phyloP scores from a whole-genome alignment of 2,888 invertebrate genomes.

The Cosmorhoe ocellata region DNA sequence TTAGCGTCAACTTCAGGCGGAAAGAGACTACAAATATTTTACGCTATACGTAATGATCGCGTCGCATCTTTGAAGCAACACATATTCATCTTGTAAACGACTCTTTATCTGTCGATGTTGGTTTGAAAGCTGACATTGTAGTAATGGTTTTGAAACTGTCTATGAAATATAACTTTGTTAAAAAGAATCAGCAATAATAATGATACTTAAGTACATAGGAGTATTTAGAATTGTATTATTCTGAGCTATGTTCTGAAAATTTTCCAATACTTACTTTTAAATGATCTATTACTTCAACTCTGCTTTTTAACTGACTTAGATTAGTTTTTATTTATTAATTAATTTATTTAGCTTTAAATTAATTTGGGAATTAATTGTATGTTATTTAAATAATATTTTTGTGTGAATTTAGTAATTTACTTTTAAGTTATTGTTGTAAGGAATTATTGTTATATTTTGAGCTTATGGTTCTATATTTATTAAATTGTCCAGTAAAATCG shows the following conservation, averaged over 20 bases:
- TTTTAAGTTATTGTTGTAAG: background rate
- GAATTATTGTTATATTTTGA: background rate
- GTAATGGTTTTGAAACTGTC: no score
- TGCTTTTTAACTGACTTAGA: slow-evolving; percentile 7
- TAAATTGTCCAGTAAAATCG: background rate
- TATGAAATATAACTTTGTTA: no score
- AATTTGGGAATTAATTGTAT: slow-evolving; percentile 16
- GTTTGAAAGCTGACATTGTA: no score
- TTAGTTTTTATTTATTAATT: slow-evolving; percentile 19
- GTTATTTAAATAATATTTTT: slow-evolving; percentile 12
- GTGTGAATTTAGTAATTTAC: slow-evolving; percentile 2
- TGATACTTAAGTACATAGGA: no score
- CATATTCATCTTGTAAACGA: no score
- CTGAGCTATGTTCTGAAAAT: background rate
- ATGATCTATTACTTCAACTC: background rate
- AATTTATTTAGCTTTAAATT: slow-evolving; percentile 25
- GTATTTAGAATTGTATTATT: no score
- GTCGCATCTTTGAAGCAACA: no score
- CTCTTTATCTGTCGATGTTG: no score
- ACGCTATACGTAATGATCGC: background rate
- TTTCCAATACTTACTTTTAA: background rate
- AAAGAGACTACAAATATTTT: no score
- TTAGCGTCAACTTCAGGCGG: no score
- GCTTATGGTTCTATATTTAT: background rate
- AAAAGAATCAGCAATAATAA: no score